Conservation (phyloP, 2,888 invertebrate species). For the Horisme vitalbata region DNA sequence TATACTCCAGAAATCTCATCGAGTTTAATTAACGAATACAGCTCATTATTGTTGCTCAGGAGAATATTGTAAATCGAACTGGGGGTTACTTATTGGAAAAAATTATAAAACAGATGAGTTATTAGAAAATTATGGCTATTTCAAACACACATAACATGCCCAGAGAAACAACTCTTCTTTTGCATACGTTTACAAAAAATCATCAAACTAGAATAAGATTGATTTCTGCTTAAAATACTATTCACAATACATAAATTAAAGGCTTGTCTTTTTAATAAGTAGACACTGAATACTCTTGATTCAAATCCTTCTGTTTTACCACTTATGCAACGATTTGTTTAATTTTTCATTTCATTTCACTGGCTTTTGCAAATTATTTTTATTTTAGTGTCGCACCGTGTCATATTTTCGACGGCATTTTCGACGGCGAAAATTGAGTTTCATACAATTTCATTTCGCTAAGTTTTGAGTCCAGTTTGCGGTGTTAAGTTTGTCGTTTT, state of each 20-base stretch:
- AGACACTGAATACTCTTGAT: conserved; percentile 46
- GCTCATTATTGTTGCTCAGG: conserved; percentile 11
- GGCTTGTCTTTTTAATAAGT: conserved; percentile 52
- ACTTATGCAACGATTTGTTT: no score
- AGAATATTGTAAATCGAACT: conserved; percentile 24
- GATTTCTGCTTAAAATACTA: conserved; percentile 33
- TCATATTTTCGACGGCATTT: no score
- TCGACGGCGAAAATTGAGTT: no score
- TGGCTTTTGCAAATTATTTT: no score
- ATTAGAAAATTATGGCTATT: no score
- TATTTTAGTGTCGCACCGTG: no score
- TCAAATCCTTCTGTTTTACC: conserved; percentile 34
- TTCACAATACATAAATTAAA: conserved; percentile 49
- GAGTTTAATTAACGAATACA: conserved; percentile 32
- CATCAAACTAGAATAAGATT: conserved; percentile 12
- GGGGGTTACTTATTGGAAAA: conserved; percentile 8
- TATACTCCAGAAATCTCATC: conserved; percentile 28
- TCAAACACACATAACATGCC: no score
- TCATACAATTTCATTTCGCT: no score
- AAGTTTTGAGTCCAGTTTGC: no score
- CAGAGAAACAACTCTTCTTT: conserved; percentile 1
- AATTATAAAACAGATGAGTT: no score
- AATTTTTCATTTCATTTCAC: no score
- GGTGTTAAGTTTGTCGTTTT: no score
- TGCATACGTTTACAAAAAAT: neutral